A percentile compares a stretch with the other conserved stretches of the same genome.
phyloP scores from a whole-genome alignment of 2,797 vertebrate species.

The Gymnocypris eckloni region DNA sequence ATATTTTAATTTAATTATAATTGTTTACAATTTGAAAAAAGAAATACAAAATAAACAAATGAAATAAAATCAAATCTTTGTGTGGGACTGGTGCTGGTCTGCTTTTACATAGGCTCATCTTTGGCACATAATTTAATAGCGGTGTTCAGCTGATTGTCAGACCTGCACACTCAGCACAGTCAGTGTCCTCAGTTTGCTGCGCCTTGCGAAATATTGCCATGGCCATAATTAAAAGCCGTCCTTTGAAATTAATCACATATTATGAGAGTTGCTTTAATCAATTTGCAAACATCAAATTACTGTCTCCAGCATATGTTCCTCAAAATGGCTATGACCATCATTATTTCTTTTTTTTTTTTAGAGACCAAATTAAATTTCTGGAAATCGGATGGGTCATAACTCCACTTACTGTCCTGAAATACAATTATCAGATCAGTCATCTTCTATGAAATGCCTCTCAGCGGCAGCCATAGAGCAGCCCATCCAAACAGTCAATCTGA shows the following conservation, averaged over 20 bases:
- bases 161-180: conserved; percentile 44
- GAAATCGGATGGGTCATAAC: conserved; percentile 59
- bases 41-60: neutral
- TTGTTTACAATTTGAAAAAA: too few species aligned
- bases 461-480: conserved; percentile 11
- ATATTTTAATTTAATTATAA: neutral
- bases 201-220: conserved; percentile 23
- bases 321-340: conserved; percentile 43
- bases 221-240: conserved; percentile 43
- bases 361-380: conserved; percentile 53
- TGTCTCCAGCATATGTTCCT: conserved; percentile 46
- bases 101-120: neutral
- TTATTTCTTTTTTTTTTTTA: conserved; percentile 38
- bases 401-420: conserved; percentile 52
- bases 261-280: conserved; percentile 54
- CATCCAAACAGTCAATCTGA: conserved; percentile 23
- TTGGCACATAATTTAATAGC: neutral
- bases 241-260: conserved; percentile 54
- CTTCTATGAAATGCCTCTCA: conserved; percentile 30
- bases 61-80: neutral
- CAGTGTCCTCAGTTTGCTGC: conserved; percentile 23
- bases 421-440: conserved; percentile 49
- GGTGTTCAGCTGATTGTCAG: conserved; percentile 21
- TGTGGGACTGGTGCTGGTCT: neutral
- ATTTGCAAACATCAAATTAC: conserved; percentile 55